Evolutionary conservation across 2,888 invertebrate species (phyloP).

Genomic region (Opisthograptis luteolata): DNA sequence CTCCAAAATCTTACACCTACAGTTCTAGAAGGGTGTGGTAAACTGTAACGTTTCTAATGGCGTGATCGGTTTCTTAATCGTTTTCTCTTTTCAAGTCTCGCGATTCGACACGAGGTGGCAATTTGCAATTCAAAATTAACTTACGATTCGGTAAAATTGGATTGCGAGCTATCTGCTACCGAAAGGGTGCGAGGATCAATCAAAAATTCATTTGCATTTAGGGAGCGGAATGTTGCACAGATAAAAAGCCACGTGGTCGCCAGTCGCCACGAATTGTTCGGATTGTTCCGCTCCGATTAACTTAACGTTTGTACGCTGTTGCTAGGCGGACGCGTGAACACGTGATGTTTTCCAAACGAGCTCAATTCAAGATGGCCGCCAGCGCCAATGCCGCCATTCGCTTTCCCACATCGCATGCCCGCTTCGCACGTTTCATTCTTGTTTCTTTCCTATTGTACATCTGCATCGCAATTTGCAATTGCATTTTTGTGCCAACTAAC

Average conservation of each 20-base stretch:
- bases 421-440: constrained; percentile 69
- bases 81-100: constrained; percentile 32
- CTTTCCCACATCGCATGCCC: constrained; percentile 75
- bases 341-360: constrained; percentile 75
- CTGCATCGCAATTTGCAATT: constrained; percentile 61
- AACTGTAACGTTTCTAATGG: constrained; percentile 17
- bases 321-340: constrained; percentile 77
- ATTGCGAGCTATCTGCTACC: constrained; percentile 31
- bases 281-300: constrained; percentile 78
- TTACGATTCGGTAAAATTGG: constrained; percentile 18
- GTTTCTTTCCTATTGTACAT: constrained; percentile 68
- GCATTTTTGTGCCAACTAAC: constrained; percentile 48
- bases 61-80: constrained; percentile 33
- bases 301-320: constrained; percentile 73
- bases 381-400: constrained; percentile 62
- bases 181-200: constrained; percentile 51
- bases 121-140: constrained; percentile 21
- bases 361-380: constrained; percentile 78
- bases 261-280: too few relatives aligned
- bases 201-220: constrained; percentile 56
- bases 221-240: constrained; percentile 70
- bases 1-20: constrained; percentile 32
- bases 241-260: constrained; percentile 78
- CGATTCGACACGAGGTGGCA: constrained; percentile 23
- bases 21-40: constrained; percentile 20